Evolutionary conservation across 2,888 invertebrate species (phyloP).

Genomic region (Epicampocera succincta): DNA sequence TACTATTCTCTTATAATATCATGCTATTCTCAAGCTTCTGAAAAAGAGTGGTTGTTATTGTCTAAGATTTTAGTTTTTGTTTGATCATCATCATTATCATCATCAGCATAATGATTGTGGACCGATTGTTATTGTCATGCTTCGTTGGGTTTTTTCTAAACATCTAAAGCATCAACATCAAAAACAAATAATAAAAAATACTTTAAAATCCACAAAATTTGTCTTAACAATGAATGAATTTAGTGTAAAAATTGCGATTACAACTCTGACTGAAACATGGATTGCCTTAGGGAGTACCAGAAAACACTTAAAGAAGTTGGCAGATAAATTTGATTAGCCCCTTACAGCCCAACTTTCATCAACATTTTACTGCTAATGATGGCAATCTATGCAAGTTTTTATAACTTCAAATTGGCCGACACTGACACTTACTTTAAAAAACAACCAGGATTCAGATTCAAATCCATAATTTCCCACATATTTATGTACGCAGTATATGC

Average conservation of each 20-base stretch:
- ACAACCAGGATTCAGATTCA: too few relatives aligned
- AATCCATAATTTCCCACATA: too few relatives aligned
- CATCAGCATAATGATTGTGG: slow-evolving; percentile 40
- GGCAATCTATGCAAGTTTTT: too few relatives aligned
- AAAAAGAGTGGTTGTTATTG: slow-evolving; percentile 45
- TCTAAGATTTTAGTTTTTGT: slow-evolving; percentile 16
- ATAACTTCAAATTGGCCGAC: too few relatives aligned
- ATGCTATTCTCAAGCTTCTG: slow-evolving; percentile 44
- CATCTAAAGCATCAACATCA: slow-evolving; percentile 13
- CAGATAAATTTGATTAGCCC: too few relatives aligned
- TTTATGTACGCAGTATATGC: too few relatives aligned
- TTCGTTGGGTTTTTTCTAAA: slow-evolving; percentile 53
- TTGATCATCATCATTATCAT: slow-evolving; percentile 28
- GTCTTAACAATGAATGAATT: slow-evolving; percentile 28
- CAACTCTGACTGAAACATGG: too few relatives aligned
- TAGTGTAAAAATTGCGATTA: slow-evolving; percentile 22
- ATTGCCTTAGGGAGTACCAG: too few relatives aligned
- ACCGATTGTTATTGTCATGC: slow-evolving; percentile 63
- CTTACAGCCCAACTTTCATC: too few relatives aligned
- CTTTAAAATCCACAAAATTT: not conserved
- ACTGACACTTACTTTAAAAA: too few relatives aligned
- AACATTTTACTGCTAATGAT: too few relatives aligned
- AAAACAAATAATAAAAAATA: slow-evolving; percentile 34
- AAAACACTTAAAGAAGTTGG: too few relatives aligned
- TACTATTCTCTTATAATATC: slow-evolving; percentile 32